A percentile compares a stretch with the other conserved stretches of the same genome.
Conservation (phyloP, 2,888 invertebrate genomes). For the Adelognathus sp. region DNA sequence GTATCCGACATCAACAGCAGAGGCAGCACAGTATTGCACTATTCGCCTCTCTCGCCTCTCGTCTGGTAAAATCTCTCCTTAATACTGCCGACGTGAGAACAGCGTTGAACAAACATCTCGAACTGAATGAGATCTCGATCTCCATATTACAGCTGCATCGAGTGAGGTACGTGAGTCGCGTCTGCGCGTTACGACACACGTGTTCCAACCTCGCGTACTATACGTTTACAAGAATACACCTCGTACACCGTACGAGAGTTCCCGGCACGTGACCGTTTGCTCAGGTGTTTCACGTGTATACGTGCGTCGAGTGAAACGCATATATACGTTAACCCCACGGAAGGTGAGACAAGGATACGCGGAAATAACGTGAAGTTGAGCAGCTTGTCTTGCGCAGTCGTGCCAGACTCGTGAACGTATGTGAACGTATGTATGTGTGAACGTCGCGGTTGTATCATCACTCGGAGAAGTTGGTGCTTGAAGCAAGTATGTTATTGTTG, state of each 20-base stretch:
- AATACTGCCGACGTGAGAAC: neutral
- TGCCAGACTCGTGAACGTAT: neutral
- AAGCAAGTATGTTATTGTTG: no score
- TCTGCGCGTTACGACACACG: slow-evolving; percentile 28
- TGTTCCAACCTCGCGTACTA: neutral
- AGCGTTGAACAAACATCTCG: slow-evolving; percentile 22
- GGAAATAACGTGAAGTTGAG: slow-evolving; percentile 27
- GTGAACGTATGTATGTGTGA: neutral
- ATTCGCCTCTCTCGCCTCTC: slow-evolving; percentile 6
- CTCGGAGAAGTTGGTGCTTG: no score
- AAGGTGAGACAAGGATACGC: slow-evolving; percentile 13
- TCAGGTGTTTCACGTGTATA: slow-evolving; percentile 46
- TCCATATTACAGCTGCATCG: neutral
- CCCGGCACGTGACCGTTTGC: slow-evolving; percentile 54
- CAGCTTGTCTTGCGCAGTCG: slow-evolving; percentile 8
- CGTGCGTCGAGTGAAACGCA: slow-evolving; percentile 27
- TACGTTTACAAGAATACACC: neutral
- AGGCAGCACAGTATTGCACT: slow-evolving; percentile 35
- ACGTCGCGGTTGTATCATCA: no score
- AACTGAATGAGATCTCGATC: slow-evolving; percentile 41
- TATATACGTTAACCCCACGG: neutral
- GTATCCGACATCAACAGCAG: neutral
- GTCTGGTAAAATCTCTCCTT: no score
- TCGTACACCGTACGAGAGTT: neutral
- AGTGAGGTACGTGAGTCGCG: slow-evolving; percentile 28